Evolutionary conservation across 2,797 vertebrate genomes (phyloP).

Genomic region (Neopelma chrysocephalum): DNA sequence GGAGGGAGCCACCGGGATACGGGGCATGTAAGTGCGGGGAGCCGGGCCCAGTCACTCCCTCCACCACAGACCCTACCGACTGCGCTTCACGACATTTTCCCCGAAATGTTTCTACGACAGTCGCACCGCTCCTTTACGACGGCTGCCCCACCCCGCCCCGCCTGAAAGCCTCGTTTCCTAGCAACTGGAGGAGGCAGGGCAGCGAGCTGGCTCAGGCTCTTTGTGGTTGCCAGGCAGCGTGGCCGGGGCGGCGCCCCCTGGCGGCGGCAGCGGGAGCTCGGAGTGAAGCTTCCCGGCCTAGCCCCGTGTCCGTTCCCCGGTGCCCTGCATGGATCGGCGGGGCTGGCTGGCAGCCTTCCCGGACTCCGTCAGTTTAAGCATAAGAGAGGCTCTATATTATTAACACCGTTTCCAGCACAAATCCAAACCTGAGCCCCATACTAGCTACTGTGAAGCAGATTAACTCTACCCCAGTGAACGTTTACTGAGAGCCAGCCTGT

Average conservation of each 20-base stretch:
- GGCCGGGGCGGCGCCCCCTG: neutral
- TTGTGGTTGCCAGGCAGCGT: neutral
- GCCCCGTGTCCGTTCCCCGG: neutral
- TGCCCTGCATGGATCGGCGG: neutral
- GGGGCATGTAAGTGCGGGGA: neutral
- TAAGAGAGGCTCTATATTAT: neutral
- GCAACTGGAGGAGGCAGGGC: neutral
- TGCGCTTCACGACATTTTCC: slow-evolving; percentile 10
- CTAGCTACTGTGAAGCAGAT: neutral
- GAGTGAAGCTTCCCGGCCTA: neutral
- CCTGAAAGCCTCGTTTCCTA: neutral
- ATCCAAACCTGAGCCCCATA: neutral
- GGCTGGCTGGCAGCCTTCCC: neutral
- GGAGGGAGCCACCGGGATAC: neutral
- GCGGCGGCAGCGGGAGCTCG: neutral
- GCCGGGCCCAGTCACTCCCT: neutral
- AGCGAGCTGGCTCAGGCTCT: neutral
- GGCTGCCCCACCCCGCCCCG: neutral
- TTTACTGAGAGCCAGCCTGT: neutral
- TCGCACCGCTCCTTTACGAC: neutral
- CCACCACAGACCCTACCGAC: neutral
- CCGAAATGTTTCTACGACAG: slow-evolving; percentile 52
- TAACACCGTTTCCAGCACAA: neutral
- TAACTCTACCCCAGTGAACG: neutral
- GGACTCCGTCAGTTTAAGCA: neutral